These are phyloP conservation scores for Sepioteuthis lessoniana DNA, from an alignment of 2,888 invertebrate species.

Conservation along the genomic window DNA sequence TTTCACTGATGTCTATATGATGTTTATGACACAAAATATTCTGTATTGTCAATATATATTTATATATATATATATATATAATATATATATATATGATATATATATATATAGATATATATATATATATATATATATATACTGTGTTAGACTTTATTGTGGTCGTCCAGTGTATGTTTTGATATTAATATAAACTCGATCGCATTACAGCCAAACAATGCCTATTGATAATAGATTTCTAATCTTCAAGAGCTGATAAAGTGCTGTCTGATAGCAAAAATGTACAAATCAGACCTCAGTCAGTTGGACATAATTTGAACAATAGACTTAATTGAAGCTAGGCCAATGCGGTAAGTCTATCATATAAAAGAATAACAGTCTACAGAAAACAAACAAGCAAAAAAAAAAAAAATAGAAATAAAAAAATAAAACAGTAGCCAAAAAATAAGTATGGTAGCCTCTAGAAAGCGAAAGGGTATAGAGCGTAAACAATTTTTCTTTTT, in stretches of 20 bases:
- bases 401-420: neutral
- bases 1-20: too few relatives aligned
- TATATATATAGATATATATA: too few relatives aligned
- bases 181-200: neutral
- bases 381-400: neutral
- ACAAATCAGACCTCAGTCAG: neutral
- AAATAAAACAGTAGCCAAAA: neutral
- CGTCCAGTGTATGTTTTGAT: neutral
- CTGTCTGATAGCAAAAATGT: neutral
- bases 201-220: neutral
- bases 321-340: neutral
- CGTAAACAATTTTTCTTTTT: neutral
- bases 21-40: too few relatives aligned
- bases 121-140: too few relatives aligned
- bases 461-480: constrained; percentile 2
- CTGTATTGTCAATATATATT: too few relatives aligned
- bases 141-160: neutral
- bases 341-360: neutral
- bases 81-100: too few relatives aligned
- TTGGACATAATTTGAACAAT: constrained; percentile 23
- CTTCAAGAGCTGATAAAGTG: neutral
- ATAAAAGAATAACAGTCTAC: neutral
- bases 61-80: too few relatives aligned
- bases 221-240: neutral
- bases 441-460: neutral